These are phyloP conservation scores for Hydractinia echinata DNA, from an alignment of 30 jellyfish, hydroid and myxozoan species.

Conservation along the genomic window DNA sequence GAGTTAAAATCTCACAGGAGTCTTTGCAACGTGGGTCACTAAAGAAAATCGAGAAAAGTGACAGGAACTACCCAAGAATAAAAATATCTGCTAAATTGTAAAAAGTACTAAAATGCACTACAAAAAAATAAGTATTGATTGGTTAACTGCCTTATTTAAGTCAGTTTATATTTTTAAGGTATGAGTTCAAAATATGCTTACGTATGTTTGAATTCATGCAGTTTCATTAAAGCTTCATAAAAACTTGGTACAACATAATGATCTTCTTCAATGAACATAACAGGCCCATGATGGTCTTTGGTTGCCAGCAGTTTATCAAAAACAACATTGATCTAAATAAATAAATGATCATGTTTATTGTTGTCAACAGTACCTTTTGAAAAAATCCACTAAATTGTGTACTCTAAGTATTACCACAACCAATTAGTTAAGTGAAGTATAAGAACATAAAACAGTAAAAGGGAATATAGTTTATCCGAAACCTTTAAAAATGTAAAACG, in stretches of 20 bases:
- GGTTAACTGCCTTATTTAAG: no score
- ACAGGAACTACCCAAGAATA: no score
- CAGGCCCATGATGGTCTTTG: constrained; percentile 64
- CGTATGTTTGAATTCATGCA: constrained; percentile 43
- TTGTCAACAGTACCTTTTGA: no score
- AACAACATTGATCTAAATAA: constrained; percentile 73
- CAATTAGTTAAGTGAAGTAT: no score
- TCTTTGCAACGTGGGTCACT: constrained; percentile 58
- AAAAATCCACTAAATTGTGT: no score
- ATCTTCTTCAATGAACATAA: constrained; percentile 83
- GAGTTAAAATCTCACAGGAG: constrained; percentile 65
- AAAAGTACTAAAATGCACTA: background rate
- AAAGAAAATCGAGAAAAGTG: background rate
- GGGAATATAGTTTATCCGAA: no score
- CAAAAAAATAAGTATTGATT: background rate
- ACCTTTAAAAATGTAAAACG: no score
- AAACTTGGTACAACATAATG: constrained; percentile 95
- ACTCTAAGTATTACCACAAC: no score
- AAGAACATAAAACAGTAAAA: no score
- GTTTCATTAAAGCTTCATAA: constrained; percentile 23
- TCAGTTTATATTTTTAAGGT: background rate
- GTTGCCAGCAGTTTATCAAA: constrained; percentile 66
- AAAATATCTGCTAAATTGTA: no score
- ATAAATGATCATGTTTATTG: background rate
- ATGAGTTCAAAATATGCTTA: background rate